Evolutionary conservation across 2,113 vertebrate genomes (phyloP).

Genomic region (Melanocharis versteri): DNA sequence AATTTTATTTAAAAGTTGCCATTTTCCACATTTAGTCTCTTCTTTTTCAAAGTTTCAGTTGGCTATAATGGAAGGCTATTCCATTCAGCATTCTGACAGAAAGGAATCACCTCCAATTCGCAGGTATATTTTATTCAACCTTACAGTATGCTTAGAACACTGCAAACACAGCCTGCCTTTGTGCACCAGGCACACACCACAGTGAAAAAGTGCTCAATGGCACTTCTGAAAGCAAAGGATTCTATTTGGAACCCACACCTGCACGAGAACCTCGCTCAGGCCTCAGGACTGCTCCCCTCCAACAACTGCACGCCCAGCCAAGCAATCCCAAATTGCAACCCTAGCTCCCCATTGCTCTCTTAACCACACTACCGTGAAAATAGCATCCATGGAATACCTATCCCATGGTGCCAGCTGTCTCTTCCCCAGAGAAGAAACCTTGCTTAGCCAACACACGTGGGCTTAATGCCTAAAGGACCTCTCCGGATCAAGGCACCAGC

Average conservation of each 20-base stretch:
- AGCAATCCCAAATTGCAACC: fast-evolving
- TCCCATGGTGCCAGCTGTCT: neutral
- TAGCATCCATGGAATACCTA: neutral
- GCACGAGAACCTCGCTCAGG: fast-evolving
- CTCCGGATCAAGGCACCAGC: neutral
- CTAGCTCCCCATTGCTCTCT: fast-evolving
- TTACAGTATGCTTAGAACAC: neutral
- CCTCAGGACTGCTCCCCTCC: neutral
- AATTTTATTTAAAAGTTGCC: neutral
- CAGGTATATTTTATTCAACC: neutral
- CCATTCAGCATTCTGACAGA: neutral
- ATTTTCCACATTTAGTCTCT: neutral
- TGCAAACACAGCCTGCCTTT: fast-evolving
- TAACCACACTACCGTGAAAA: fast-evolving
- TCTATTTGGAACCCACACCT: neutral
- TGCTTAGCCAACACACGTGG: fast-evolving
- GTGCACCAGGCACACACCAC: neutral
- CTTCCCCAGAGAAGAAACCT: neutral
- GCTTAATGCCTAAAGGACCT: neutral
- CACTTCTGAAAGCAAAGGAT: neutral
- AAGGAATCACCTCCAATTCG: neutral
- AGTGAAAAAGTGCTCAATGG: neutral
- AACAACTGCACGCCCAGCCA: too few relatives aligned
- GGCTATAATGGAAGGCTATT: neutral
- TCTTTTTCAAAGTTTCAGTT: neutral